Evolutionary conservation across 2,113 vertebrate species (phyloP).

Genomic region (Neodon shergylaensis): DNA sequence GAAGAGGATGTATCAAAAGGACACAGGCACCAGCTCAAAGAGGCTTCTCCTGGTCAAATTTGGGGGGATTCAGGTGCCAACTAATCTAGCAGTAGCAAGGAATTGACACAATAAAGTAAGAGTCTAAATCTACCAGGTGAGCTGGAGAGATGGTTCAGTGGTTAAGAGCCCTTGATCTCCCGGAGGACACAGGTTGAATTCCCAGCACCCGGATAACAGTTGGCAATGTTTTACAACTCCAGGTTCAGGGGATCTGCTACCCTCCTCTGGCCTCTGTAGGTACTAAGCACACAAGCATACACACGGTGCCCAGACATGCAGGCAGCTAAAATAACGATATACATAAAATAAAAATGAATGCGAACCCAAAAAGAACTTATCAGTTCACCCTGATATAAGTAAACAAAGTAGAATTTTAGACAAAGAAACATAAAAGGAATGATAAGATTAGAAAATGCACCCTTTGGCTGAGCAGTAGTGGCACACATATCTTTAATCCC

Average conservation of each 20-base stretch:
- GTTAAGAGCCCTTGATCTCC: neutral
- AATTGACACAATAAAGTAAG: neutral
- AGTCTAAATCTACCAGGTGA: neutral
- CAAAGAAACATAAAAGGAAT: neutral
- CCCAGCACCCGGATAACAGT: neutral
- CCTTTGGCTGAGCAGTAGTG: too few relatives aligned
- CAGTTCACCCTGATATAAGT: neutral
- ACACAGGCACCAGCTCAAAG: neutral
- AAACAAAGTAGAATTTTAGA: neutral
- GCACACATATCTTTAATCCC: too few relatives aligned
- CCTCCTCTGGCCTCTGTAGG: neutral
- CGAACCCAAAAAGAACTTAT: neutral
- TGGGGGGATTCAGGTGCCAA: neutral
- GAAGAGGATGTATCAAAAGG: neutral
- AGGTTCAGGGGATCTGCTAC: neutral
- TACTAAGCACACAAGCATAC: neutral
- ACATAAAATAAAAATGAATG: neutral
- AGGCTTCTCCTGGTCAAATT: neutral
- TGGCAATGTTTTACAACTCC: neutral
- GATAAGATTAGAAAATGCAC: constrained; percentile 27
- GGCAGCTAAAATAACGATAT: neutral
- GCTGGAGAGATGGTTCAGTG: neutral
- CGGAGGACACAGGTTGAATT: neutral
- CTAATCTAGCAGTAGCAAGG: neutral
- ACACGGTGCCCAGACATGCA: neutral